A percentile compares a stretch with the other conserved stretches of the same genome.
Conservation (phyloP, 2,113 vertebrate genomes). For the Plotosus lineatus region DNA sequence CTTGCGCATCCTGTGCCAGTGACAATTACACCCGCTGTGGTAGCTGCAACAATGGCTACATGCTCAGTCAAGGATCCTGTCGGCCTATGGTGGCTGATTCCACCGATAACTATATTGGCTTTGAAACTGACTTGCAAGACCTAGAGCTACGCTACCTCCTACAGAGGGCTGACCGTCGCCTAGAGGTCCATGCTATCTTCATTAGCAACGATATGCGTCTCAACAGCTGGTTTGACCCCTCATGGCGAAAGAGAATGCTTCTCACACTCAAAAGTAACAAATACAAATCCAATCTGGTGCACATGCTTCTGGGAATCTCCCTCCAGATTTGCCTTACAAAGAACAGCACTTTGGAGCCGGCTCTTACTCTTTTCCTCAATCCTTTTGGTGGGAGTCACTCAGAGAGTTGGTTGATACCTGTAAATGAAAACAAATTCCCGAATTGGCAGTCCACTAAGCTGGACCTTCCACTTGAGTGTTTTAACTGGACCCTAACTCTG, state of each 20-base stretch:
- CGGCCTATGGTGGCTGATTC: slow-evolving; percentile 92
- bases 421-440: slow-evolving; percentile 87
- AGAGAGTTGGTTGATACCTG: slow-evolving; percentile 96
- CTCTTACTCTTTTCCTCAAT: slow-evolving; percentile 91
- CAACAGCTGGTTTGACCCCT: slow-evolving; percentile 97
- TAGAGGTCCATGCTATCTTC: slow-evolving; percentile 96
- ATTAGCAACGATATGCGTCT: slow-evolving; percentile 99
- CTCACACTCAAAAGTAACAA: slow-evolving; percentile 97
- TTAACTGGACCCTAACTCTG: slow-evolving; percentile 93
- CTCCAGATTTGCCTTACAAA: slow-evolving; percentile 95
- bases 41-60: slow-evolving; percentile 85
- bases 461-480: slow-evolving; percentile 92
- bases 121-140: slow-evolving; percentile 94
- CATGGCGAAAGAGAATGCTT: slow-evolving; percentile 95
- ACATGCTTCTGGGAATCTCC: slow-evolving; percentile 93
- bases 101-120: slow-evolving; percentile 93
- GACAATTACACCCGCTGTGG: slow-evolving; percentile 96
- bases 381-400: slow-evolving; percentile 98
- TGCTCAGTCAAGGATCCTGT: slow-evolving; percentile 86
- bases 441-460: slow-evolving; percentile 92
- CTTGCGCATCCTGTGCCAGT: slow-evolving; percentile 79
- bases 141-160: slow-evolving; percentile 89
- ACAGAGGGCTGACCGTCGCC: slow-evolving; percentile 86
- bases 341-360: slow-evolving; percentile 95
- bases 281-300: slow-evolving; percentile 94